Conservation (phyloP, 2,888 invertebrate genomes). For the Laothoe populi region DNA sequence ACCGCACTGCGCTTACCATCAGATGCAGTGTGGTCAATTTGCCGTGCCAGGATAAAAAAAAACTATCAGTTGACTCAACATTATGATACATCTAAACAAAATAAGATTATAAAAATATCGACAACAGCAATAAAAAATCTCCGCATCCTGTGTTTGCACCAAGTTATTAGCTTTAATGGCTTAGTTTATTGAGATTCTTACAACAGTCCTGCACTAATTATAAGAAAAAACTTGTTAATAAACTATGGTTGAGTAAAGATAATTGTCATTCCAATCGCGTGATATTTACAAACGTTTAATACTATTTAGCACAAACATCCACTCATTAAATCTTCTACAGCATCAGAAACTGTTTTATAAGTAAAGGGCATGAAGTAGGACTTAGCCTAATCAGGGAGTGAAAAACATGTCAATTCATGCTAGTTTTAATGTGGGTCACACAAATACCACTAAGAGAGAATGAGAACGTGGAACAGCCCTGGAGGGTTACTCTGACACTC, state of each 20-base stretch:
- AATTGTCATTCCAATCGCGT: constrained; percentile 56
- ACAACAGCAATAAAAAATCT: neutral
- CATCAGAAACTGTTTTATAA: constrained; percentile 65
- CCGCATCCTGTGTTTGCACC: neutral
- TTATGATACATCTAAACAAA: constrained; percentile 11
- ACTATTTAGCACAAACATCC: constrained; percentile 60
- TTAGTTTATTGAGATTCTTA: constrained; percentile 5
- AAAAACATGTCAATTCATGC: constrained; percentile 30
- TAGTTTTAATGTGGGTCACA: too few relatives aligned
- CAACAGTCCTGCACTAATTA: constrained; percentile 6
- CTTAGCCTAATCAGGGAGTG: constrained; percentile 31
- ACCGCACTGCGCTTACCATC: too few relatives aligned
- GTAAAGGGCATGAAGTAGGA: constrained; percentile 62
- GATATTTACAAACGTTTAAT: constrained; percentile 61
- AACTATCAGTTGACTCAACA: neutral
- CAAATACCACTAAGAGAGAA: too few relatives aligned
- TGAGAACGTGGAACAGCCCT: too few relatives aligned
- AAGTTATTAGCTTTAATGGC: neutral
- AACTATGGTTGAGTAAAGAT: constrained; percentile 39
- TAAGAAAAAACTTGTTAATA: constrained; percentile 18
- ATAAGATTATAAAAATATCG: neutral
- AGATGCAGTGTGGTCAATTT: too few relatives aligned
- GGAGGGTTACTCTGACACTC: too few relatives aligned
- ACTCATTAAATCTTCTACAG: constrained; percentile 60
- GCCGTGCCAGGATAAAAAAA: too few relatives aligned